A percentile compares a stretch with the other conserved stretches of the same genome.
Conservation (phyloP, 2,888 invertebrate species). For the Microplitis deprimator region DNA sequence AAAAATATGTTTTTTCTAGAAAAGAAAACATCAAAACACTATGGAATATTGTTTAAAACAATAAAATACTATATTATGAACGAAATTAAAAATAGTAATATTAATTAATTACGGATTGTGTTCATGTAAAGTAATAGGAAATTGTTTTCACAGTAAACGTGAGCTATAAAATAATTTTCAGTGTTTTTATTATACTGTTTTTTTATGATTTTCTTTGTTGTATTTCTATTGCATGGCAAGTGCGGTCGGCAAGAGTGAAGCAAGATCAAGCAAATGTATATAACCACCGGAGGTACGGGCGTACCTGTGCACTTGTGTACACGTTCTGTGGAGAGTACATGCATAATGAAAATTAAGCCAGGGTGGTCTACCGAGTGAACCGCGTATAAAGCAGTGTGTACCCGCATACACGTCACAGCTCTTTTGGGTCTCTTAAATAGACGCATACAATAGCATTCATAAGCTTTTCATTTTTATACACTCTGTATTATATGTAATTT, state of each 20-base stretch:
- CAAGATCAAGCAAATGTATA: slow-evolving; percentile 27
- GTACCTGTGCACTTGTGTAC: slow-evolving; percentile 32
- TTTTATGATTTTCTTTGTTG: neutral
- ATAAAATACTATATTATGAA: neutral
- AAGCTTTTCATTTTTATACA: neutral
- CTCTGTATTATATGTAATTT: neutral
- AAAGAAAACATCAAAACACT: neutral
- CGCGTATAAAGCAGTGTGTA: slow-evolving; percentile 36
- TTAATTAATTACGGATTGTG: neutral
- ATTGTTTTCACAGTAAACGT: neutral
- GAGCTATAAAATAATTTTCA: neutral
- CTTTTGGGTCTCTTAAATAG: slow-evolving; percentile 4
- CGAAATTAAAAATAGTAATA: neutral
- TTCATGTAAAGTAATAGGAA: neutral
- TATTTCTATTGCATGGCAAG: slow-evolving; percentile 13
- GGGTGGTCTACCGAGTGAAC: slow-evolving; percentile 46
- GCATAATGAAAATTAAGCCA: slow-evolving; percentile 52
- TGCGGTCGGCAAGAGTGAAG: slow-evolving; percentile 19
- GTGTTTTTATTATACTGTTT: neutral
- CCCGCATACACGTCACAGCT: slow-evolving; percentile 20
- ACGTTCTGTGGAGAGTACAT: slow-evolving; percentile 38
- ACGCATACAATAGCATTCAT: neutral
- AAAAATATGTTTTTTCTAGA: neutral
- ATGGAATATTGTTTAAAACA: neutral
- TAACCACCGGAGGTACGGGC: slow-evolving; percentile 9